These are phyloP conservation scores for Tetropium fuscum DNA, from an alignment of 2,888 invertebrate genomes.

Conservation along the genomic window DNA sequence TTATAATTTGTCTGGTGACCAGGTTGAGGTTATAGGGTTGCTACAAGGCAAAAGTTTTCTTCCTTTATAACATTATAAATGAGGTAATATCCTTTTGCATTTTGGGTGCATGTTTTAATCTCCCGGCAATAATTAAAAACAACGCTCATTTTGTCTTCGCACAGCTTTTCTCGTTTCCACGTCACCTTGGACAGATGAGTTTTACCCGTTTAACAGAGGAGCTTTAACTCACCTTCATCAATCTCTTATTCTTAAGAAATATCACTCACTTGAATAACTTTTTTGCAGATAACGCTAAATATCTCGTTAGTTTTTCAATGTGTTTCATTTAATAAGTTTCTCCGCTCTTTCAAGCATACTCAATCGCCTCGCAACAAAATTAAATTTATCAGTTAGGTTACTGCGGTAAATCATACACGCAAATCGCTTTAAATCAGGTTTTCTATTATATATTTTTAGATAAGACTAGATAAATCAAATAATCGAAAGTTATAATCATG, in stretches of 20 bases:
- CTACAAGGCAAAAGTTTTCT: conserved; percentile 55
- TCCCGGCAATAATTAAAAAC: conserved; percentile 67
- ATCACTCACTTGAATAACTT: conserved; percentile 27
- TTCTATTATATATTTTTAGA: too few relatives aligned
- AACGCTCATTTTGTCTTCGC: conserved; percentile 64
- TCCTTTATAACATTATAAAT: conserved; percentile 65
- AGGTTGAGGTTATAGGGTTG: conserved; percentile 50
- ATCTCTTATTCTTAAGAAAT: conserved; percentile 44
- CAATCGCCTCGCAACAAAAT: too few relatives aligned
- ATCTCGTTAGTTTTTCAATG: conserved; percentile 25
- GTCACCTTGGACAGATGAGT: conserved; percentile 49
- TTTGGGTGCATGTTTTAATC: conserved; percentile 66
- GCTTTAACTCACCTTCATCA: conserved; percentile 47
- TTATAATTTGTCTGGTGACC: conserved; percentile 62
- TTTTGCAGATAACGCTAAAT: conserved; percentile 27
- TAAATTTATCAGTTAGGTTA: too few relatives aligned
- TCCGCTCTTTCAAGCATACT: too few relatives aligned
- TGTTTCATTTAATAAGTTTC: conserved; percentile 16
- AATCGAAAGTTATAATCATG: too few relatives aligned
- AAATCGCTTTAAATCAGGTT: too few relatives aligned
- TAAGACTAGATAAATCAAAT: too few relatives aligned
- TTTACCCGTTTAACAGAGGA: conserved; percentile 40
- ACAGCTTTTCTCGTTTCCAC: conserved; percentile 53
- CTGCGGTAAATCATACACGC: too few relatives aligned
- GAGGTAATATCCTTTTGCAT: conserved; percentile 67